A percentile compares a stretch with the other conserved stretches of the same genome.
Conservation (phyloP, 2,797 vertebrate species). For the Phoebastria nigripes region DNA sequence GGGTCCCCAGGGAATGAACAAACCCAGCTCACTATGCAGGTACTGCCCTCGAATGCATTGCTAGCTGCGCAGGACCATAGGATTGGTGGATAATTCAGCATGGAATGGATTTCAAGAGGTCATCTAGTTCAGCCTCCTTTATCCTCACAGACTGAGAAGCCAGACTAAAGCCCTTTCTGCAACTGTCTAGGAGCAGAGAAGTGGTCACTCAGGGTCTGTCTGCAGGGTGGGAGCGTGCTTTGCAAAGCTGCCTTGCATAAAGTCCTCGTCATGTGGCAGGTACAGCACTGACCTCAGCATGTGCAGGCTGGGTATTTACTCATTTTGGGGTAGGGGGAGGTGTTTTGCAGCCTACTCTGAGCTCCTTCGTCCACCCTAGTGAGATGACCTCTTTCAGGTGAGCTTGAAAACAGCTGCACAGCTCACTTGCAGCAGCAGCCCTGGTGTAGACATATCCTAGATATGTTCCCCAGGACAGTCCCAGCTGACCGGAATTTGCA, state of each 20-base stretch:
- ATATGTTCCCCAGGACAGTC: not conserved
- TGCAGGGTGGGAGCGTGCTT: not conserved
- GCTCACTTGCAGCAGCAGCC: not conserved
- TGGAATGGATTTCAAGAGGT: not conserved
- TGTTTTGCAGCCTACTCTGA: not conserved
- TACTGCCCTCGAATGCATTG: not conserved
- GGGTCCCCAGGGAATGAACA: not conserved
- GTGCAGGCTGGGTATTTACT: not conserved
- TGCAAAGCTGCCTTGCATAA: not conserved
- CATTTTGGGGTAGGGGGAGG: not conserved
- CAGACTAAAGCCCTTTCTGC: not conserved
- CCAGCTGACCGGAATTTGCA: not conserved
- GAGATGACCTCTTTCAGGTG: not conserved
- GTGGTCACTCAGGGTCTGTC: not conserved
- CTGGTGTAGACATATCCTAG: not conserved
- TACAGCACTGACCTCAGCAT: not conserved
- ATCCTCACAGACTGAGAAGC: not conserved
- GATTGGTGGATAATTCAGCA: not conserved
- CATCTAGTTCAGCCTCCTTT: not conserved
- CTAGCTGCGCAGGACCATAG: not conserved
- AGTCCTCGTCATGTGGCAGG: rapidly evolving
- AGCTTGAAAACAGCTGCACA: not conserved
- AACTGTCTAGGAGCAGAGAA: not conserved
- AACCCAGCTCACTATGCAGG: not conserved
- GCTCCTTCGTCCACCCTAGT: not conserved